Conservation (phyloP, 2,888 invertebrate genomes). For the Amblyteles armatorius region DNA sequence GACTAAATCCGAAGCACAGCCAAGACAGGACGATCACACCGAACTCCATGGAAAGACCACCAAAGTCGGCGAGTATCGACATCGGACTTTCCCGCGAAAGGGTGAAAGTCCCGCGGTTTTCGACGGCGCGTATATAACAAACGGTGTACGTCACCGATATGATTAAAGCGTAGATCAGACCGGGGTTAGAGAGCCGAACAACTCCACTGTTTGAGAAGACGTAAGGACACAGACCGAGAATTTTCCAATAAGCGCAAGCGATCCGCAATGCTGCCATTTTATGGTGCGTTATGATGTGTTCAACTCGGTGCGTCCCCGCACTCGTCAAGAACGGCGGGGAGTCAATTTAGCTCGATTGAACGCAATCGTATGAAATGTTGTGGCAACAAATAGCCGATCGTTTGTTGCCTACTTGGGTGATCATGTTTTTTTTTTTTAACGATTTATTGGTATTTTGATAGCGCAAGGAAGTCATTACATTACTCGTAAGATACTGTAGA, state of each 20-base stretch:
- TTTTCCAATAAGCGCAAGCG: constrained; percentile 41
- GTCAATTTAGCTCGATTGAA: constrained; percentile 21
- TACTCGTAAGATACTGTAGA: not conserved
- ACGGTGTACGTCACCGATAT: constrained; percentile 15
- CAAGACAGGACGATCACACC: constrained; percentile 30
- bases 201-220: not conserved
- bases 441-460: constrained; percentile 5
- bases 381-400: constrained; percentile 7
- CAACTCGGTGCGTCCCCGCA: not conserved
- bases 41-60: constrained; percentile 25
- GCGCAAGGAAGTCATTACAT: not conserved
- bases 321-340: not conserved
- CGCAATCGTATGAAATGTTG: not conserved
- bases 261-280: constrained; percentile 24
- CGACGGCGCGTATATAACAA: not conserved
- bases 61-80: constrained; percentile 35
- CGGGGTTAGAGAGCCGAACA: constrained; percentile 20
- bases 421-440: not conserved
- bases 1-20: constrained; percentile 30
- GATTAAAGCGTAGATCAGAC: constrained; percentile 25
- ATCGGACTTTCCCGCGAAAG: constrained; percentile 35
- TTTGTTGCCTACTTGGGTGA: constrained; percentile 5
- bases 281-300: not conserved
- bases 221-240: constrained; percentile 55
- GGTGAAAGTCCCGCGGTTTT: constrained; percentile 5